Base-by-base conservation (phyloP, 2,113 vertebrate genomes). In the Nibea coibor region DNA sequence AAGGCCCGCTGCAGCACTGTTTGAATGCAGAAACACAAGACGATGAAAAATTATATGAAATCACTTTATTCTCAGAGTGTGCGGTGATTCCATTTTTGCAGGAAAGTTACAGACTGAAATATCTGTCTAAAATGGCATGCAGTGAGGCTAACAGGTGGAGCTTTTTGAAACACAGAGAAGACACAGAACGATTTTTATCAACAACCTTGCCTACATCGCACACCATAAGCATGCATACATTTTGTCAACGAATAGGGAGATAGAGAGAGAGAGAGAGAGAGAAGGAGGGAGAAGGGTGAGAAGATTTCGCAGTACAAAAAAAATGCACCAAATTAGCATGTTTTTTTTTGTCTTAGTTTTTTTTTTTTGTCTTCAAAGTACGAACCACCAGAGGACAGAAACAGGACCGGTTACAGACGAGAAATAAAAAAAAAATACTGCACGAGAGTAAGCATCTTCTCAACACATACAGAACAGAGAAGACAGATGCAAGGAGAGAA, bases 71-170 rank as follows among this genome's bases (percentile, higher is more conserved):
- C 89, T 93, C 87, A 91, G 78, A 82, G 87, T 96, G 97, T 95
- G 95, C 91, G 93, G 97, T 97, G 96, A 98, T 96, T 97, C 96
- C 96, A 96, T 95, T 96, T 93, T 94, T 90, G 94, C 95, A 96
- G 95, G 94, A 96, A 96, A 94, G 95, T 93, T 94, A 95, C 95
- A 95, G 92, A 91, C 88, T 90, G 88, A 91, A 95, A 78, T 78
- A 86, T 95, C 93, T 89, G 95, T 93, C 93, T 92, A 93, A 90
- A 93, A 95, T 84, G 81, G 94, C 97, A 99, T 98, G 97, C 98
- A 97, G 93, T 95, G 94, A 95, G 95, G 93, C 91, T 93, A 95
- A 93, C 95, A 95, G 91, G 94, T 94, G 95, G 85, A 88, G 93
- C 94, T 94, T 94, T 73, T 94, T 70, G 87, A 82, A 91, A 92